Percentiles rank a stretch among this genome's conserved stretches.
phyloP scores from a whole-genome alignment of 2,888 invertebrate species.

The Drosophila peninsularis region DNA sequence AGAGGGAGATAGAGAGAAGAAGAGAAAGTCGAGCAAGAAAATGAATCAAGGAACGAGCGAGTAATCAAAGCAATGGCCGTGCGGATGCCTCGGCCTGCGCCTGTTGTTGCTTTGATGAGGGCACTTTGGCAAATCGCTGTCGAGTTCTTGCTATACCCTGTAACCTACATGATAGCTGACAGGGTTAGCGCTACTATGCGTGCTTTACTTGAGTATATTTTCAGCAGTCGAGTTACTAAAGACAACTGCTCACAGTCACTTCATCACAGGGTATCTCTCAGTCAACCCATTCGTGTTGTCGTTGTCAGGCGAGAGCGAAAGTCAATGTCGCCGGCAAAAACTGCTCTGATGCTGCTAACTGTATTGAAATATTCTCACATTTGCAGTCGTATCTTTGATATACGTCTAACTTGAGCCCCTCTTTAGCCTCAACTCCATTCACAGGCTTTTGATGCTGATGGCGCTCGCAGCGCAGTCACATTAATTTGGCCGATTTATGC shows the following conservation, averaged over 20 bases:
- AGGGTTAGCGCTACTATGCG: too few species aligned
- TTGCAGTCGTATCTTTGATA: conserved; percentile 21
- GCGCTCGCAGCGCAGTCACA: conserved; percentile 57
- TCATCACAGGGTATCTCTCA: background rate
- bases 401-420: background rate
- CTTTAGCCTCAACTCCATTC: background rate
- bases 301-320: conserved; percentile 25
- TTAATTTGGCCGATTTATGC: conserved; percentile 75
- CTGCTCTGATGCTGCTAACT: conserved; percentile 16
- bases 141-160: conserved; percentile 26
- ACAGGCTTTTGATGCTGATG: conserved; percentile 12
- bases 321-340: conserved; percentile 37
- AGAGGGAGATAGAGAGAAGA: background rate
- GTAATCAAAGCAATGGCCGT: conserved; percentile 52
- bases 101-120: conserved; percentile 79
- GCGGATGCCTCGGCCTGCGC: conserved; percentile 49
- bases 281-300: background rate
- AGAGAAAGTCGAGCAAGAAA: conserved; percentile 1
- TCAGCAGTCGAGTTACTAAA: too few species aligned
- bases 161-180: background rate
- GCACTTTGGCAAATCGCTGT: conserved; percentile 72
- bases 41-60: conserved; percentile 27
- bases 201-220: background rate
- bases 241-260: background rate
- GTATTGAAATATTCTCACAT: conserved; percentile 56